Conservation (phyloP, 2,888 invertebrate genomes). For the Thecophora atra region DNA sequence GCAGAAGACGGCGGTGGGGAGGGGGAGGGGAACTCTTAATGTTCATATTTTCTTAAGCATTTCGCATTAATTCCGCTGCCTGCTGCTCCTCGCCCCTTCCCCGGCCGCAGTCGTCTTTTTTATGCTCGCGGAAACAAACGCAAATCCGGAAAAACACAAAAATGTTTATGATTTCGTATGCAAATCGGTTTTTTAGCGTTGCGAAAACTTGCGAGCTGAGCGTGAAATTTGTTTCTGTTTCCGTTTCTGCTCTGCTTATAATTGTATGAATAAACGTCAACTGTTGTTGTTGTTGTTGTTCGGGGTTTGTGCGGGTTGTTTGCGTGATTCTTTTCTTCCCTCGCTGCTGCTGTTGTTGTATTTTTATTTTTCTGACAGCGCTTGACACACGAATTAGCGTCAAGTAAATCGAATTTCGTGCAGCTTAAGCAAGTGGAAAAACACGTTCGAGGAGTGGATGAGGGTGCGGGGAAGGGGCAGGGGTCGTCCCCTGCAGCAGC, state of each 20-base stretch:
- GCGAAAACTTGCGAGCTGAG: conserved; percentile 58
- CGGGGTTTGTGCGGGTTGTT: conserved; percentile 17
- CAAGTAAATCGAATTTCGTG: conserved; percentile 48
- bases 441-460: conserved; percentile 13
- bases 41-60: conserved; percentile 19
- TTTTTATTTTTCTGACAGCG: conserved; percentile 42
- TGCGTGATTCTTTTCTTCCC: conserved; percentile 28
- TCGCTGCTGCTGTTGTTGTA: no score
- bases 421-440: conserved; percentile 42
- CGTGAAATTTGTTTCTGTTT: conserved; percentile 62
- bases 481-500: not conserved
- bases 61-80: not conserved
- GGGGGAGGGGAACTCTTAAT: not conserved
- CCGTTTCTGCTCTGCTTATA: conserved; percentile 23
- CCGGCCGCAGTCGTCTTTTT: not conserved
- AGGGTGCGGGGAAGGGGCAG: not conserved
- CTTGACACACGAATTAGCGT: conserved; percentile 49
- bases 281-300: conserved; percentile 20
- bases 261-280: not conserved
- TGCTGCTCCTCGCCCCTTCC: not conserved
- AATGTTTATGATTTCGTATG: conserved; percentile 52
- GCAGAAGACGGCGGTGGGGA: not conserved
- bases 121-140: not conserved
- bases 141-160: conserved; percentile 19
- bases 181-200: conserved; percentile 50